phyloP scores from a whole-genome alignment of 2,888 invertebrate genomes.

The Ypsolopha scabrella region DNA sequence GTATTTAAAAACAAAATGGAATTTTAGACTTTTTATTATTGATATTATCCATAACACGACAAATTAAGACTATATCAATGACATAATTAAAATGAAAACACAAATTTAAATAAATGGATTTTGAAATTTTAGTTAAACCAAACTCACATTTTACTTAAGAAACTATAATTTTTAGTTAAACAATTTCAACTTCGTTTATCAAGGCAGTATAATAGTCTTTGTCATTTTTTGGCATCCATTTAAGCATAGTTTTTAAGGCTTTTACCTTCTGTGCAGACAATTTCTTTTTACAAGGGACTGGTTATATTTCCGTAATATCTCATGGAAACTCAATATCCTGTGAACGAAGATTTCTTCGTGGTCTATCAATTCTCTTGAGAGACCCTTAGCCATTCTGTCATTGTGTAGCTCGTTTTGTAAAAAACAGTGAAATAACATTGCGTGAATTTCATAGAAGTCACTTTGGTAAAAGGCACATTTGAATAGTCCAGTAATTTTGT shows the following conservation, averaged over 20 bases:
- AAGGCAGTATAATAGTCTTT: background rate
- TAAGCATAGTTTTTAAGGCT: background rate
- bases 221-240: constrained; percentile 1
- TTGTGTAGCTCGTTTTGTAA: background rate
- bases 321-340: background rate
- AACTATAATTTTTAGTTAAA: background rate
- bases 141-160: background rate
- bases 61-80: no score
- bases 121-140: background rate
- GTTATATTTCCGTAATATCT: background rate
- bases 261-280: background rate
- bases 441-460: constrained; percentile 3
- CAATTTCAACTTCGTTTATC: background rate
- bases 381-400: background rate
- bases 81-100: no score
- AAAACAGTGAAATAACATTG: constrained; percentile 3
- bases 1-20: no score
- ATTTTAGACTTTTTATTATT: no score
- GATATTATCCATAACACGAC: no score
- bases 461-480: background rate
- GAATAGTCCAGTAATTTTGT: background rate
- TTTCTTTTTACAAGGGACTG: background rate
- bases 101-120: no score
- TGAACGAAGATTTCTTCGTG: background rate
- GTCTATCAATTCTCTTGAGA: background rate